Percentiles rank a stretch among this genome's conserved stretches.
Conservation (phyloP, 1,140 invertebrate species). For the Calephelis virginiensis region DNA sequence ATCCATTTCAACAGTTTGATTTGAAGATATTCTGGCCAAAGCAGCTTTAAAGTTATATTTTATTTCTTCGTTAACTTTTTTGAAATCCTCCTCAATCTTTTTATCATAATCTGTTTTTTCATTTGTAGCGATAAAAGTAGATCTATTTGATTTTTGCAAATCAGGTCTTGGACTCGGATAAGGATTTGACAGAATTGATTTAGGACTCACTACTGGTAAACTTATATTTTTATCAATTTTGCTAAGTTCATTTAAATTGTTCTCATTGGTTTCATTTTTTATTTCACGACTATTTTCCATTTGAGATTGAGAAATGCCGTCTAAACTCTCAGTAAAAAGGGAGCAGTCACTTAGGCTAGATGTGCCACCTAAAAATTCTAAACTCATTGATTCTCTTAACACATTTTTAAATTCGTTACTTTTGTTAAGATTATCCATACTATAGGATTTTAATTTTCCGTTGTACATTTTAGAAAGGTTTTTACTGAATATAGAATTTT, state of each 20-base stretch:
- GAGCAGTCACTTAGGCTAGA: constrained; percentile 50
- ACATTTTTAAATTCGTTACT: constrained; percentile 50
- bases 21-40: constrained; percentile 53
- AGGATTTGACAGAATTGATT: constrained; percentile 49
- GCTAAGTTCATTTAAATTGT: neutral
- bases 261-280: constrained; percentile 23
- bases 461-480: constrained; percentile 53
- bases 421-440: constrained; percentile 59
- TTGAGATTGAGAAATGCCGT: constrained; percentile 52
- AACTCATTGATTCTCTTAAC: constrained; percentile 63
- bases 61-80: constrained; percentile 59
- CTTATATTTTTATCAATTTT: constrained; percentile 13
- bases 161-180: constrained; percentile 46
- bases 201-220: constrained; percentile 51
- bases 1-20: constrained; percentile 18
- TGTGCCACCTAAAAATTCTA: constrained; percentile 47
- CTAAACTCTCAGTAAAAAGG: constrained; percentile 53
- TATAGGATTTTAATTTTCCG: constrained; percentile 64
- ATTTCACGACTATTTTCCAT: constrained; percentile 44
- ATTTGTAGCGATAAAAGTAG: neutral
- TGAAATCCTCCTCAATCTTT: constrained; percentile 54
- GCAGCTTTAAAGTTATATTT: constrained; percentile 62
- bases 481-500: constrained; percentile 54
- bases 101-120: constrained; percentile 26
- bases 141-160: neutral